Evolutionary conservation across 2,797 vertebrate genomes (phyloP).

Genomic region (Coregonus sp.): DNA sequence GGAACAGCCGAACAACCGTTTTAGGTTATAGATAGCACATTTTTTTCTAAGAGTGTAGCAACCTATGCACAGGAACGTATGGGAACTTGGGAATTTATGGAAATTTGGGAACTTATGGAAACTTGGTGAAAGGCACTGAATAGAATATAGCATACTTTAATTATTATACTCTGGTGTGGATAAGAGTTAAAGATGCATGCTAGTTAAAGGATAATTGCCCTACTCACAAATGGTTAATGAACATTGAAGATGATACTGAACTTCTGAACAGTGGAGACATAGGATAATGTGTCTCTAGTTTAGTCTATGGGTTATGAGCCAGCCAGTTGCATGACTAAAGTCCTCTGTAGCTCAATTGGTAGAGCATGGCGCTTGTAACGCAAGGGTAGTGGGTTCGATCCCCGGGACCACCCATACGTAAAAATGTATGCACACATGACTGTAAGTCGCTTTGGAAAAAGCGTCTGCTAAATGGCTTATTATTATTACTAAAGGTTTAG

Average conservation of each 20-base stretch:
- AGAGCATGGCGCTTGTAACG: no score
- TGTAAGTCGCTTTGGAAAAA: no score
- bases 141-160: background rate
- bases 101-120: background rate
- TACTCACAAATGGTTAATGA: background rate
- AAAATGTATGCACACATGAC: no score
- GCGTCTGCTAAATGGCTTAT: no score
- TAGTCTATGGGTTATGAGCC: background rate
- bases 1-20: no score
- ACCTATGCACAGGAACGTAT: background rate
- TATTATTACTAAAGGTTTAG: background rate
- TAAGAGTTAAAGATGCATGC: background rate
- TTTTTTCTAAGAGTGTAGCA: background rate
- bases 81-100: background rate
- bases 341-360: no score
- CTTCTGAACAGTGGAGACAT: background rate
- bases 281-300: background rate
- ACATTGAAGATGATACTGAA: background rate
- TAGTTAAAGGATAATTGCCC: background rate
- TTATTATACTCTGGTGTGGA: background rate
- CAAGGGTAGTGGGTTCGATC: no score
- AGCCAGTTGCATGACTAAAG: conserved; percentile 5
- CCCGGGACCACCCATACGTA: no score
- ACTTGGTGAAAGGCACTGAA: background rate
- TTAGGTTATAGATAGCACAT: no score